phyloP scores from a whole-genome alignment of 30 jellyfish, hydroid and myxozoan species.

The Aurelia sp. region DNA sequence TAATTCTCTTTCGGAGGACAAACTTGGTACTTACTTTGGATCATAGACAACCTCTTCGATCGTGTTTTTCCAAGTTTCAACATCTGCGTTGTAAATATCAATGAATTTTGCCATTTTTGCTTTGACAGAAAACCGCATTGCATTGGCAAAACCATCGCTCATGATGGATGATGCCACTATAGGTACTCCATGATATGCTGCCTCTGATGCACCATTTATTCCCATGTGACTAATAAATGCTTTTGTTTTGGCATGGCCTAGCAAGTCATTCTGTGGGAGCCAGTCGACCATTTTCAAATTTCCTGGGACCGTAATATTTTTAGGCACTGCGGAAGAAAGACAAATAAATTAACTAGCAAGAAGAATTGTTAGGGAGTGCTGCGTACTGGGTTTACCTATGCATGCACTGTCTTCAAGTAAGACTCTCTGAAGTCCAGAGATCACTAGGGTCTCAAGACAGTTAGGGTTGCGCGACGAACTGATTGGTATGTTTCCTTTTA shows the following conservation, averaged over 20 bases:
- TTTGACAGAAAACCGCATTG: not conserved
- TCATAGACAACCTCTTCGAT: conserved; percentile 29
- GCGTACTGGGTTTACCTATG: too few species aligned
- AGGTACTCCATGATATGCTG: conserved; percentile 75
- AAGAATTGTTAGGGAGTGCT: too few species aligned
- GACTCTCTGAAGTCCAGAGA: too few species aligned
- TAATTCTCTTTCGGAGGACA: too few species aligned
- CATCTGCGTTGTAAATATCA: conserved; percentile 24
- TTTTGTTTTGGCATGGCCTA: conserved; percentile 56
- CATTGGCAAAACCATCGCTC: conserved; percentile 42
- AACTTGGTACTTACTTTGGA: conserved; percentile 15
- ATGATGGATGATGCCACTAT: conserved; percentile 45
- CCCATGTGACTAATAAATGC: conserved; percentile 82
- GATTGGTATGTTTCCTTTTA: too few species aligned
- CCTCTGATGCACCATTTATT: conserved; percentile 61
- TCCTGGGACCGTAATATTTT: not conserved
- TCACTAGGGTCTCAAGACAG: too few species aligned
- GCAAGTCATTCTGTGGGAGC: conserved; percentile 77
- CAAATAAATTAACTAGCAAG: too few species aligned
- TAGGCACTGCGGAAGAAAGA: not conserved
- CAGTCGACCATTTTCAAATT: conserved; percentile 34
- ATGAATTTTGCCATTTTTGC: conserved; percentile 59
- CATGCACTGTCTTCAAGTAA: too few species aligned
- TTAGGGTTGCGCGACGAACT: too few species aligned
- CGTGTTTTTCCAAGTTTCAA: conserved; percentile 19